Evolutionary conservation across 37 sponge, comb jelly and placozoan genomes (phyloP).

Genomic region (Diacarnus erythraeanus): DNA sequence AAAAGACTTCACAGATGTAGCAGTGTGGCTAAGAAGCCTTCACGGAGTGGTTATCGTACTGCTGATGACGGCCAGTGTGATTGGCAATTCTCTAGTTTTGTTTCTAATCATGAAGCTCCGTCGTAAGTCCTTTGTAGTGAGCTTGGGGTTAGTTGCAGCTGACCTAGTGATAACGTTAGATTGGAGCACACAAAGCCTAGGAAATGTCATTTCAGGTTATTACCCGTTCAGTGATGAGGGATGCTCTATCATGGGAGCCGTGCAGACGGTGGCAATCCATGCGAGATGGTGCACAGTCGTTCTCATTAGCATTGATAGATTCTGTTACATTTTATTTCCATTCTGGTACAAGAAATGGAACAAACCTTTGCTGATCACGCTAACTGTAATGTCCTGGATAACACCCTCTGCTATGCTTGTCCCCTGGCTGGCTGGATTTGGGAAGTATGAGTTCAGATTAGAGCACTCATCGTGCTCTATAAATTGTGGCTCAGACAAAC

Average conservation of each 20-base stretch:
- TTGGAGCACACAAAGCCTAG: not conserved
- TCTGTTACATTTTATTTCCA: conserved; percentile 9
- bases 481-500: not conserved
- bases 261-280: not conserved
- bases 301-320: conserved; percentile 14
- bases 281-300: conserved; percentile 13
- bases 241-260: conserved; percentile 11
- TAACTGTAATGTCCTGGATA: conserved; percentile 20
- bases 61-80: not conserved
- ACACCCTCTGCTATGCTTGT: not conserved
- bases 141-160: conserved; percentile 7
- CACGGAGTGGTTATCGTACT: not conserved
- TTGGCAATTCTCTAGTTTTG: conserved; percentile 16
- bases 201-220: not conserved
- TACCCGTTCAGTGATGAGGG: conserved; percentile 16
- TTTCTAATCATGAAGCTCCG: conserved; percentile 12
- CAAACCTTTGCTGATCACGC: conserved; percentile 14
- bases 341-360: conserved; percentile 14
- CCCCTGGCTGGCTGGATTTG: conserved; percentile 4
- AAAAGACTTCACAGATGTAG: not conserved
- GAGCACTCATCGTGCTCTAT: conserved; percentile 10
- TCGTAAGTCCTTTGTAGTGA: conserved; percentile 12
- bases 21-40: not conserved
- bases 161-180: not conserved
- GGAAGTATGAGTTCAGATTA: conserved; percentile 3